Percentiles rank a stretch among this genome's conserved stretches.
Conservation (phyloP, 2,888 invertebrate genomes). For the Rhagonycha lutea region DNA sequence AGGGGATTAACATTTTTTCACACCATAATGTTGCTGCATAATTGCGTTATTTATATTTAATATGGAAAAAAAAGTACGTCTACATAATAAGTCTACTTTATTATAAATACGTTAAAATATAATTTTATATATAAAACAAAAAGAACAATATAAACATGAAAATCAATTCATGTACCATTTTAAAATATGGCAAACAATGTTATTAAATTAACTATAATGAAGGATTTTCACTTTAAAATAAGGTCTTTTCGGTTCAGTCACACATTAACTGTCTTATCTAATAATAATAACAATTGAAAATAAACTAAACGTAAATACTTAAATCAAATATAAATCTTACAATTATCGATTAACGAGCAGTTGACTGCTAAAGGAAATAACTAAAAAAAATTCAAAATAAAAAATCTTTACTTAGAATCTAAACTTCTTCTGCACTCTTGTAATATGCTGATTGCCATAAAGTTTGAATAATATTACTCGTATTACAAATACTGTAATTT, state of each 20-base stretch:
- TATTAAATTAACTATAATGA: constrained; percentile 11
- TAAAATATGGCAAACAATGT: constrained; percentile 20
- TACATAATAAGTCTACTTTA: background rate
- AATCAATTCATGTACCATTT: constrained; percentile 5
- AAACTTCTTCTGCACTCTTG: background rate
- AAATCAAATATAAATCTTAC: constrained; percentile 6
- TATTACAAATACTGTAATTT: background rate
- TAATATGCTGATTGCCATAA: background rate
- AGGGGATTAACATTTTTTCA: too few species aligned
- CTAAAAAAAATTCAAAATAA: background rate
- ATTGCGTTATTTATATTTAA: background rate
- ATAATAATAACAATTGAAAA: constrained; percentile 17
- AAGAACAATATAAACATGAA: background rate
- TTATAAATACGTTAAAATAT: background rate
- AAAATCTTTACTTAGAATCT: background rate
- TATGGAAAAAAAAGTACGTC: background rate
- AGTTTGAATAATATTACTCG: background rate
- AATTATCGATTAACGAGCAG: background rate
- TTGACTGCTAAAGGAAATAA: background rate
- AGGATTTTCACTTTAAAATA: background rate
- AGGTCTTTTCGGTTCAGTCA: constrained; percentile 16
- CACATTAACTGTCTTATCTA: constrained; percentile 11
- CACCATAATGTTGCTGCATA: too few species aligned
- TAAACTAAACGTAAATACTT: constrained; percentile 1
- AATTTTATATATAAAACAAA: background rate